Evolutionary conservation across 2,797 vertebrate species (phyloP).

Genomic region (Pogoniulus pusillus): DNA sequence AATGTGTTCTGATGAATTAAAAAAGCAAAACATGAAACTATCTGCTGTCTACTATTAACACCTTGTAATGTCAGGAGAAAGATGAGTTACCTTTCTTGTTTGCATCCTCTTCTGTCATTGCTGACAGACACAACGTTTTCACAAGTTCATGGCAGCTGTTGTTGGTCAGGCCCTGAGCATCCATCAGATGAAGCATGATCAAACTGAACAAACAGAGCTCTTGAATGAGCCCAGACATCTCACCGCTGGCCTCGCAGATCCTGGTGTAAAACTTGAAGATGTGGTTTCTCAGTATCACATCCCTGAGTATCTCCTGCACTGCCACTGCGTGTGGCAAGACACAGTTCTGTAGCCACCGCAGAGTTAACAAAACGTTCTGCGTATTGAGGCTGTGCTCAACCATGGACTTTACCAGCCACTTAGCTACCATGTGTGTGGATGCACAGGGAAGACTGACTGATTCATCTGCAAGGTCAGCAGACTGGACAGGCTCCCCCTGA

Average conservation of each 20-base stretch:
- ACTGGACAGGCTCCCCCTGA: background rate
- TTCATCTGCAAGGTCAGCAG: background rate
- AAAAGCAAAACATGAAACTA: background rate
- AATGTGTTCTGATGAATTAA: background rate
- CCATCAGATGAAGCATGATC: conserved; percentile 83
- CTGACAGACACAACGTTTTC: conserved; percentile 53
- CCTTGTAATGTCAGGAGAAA: fast-evolving
- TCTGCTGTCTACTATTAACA: background rate
- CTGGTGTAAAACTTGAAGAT: conserved; percentile 83
- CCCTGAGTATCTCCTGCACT: conserved; percentile 67
- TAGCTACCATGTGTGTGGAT: conserved; percentile 65
- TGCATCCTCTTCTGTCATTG: conserved; percentile 33
- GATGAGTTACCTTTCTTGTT: conserved; percentile 76
- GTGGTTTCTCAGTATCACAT: conserved; percentile 66
- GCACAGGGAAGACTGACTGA: conserved; percentile 29
- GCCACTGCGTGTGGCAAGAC: conserved; percentile 60
- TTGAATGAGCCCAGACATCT: background rate
- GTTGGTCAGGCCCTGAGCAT: conserved; percentile 51
- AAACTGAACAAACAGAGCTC: conserved; percentile 75
- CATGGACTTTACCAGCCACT: conserved; percentile 82
- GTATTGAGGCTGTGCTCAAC: conserved; percentile 57
- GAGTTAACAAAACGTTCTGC: conserved; percentile 46
- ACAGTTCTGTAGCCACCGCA: conserved; percentile 80
- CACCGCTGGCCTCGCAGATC: conserved; percentile 53
- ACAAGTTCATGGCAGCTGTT: conserved; percentile 61